phyloP scores from a whole-genome alignment of 2,888 invertebrate genomes.

The Machimus atricapillus region DNA sequence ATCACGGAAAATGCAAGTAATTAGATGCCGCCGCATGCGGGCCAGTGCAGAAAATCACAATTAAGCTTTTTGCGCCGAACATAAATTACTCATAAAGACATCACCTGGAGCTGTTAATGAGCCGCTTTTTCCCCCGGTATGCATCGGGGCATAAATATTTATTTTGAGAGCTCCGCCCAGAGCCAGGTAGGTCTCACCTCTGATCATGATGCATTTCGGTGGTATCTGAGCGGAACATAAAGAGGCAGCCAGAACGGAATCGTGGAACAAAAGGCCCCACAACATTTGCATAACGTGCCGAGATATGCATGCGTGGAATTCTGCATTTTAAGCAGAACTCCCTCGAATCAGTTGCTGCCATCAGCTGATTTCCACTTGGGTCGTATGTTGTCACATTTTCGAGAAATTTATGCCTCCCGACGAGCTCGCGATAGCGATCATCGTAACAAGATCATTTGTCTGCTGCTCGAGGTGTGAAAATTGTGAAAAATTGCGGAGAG shows the following conservation, averaged over 20 bases:
- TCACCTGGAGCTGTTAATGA: slow-evolving; percentile 35
- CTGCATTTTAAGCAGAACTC: slow-evolving; percentile 14
- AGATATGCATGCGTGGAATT: slow-evolving; percentile 39
- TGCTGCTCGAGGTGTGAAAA: slow-evolving; percentile 37
- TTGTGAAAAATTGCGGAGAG: slow-evolving; percentile 19
- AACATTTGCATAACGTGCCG: slow-evolving; percentile 33
- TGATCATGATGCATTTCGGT: slow-evolving; percentile 33
- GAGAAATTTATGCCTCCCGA: slow-evolving; percentile 34
- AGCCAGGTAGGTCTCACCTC: slow-evolving; percentile 28
- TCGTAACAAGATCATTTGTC: slow-evolving; percentile 38
- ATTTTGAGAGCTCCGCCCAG: slow-evolving; percentile 37
- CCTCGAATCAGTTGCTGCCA: slow-evolving; percentile 18
- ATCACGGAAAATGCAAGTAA: slow-evolving; percentile 21
- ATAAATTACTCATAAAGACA: slow-evolving; percentile 37
- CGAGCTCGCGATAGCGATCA: slow-evolving; percentile 19
- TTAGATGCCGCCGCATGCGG: slow-evolving; percentile 23
- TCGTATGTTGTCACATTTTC: slow-evolving; percentile 36
- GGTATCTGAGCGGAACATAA: slow-evolving; percentile 32
- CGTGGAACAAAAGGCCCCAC: slow-evolving; percentile 27
- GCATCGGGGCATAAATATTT: slow-evolving; percentile 25
- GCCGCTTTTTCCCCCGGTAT: background rate
- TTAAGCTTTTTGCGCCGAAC: slow-evolving; percentile 21
- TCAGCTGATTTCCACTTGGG: slow-evolving; percentile 18
- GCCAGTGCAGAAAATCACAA: slow-evolving; percentile 27
- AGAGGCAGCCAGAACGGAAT: slow-evolving; percentile 26